phyloP scores from a whole-genome alignment of 1,140 invertebrate genomes.

The Nephotettix cincticeps region DNA sequence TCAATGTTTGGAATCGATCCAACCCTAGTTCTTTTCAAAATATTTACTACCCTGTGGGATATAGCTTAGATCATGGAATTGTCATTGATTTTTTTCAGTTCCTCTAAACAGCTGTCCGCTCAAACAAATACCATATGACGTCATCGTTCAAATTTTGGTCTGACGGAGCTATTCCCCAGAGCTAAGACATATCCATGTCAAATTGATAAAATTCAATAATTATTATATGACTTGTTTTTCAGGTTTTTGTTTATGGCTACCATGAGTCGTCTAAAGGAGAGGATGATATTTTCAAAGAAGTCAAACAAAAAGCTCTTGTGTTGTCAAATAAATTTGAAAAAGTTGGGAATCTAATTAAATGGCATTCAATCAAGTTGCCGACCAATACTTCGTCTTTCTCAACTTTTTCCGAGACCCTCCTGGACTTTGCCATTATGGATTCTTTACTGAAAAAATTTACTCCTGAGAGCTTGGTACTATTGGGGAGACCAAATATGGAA shows the following conservation, averaged over 20 bases:
- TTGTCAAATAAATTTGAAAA: slow-evolving; percentile 68
- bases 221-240: too few species aligned
- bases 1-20: too few species aligned
- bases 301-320: slow-evolving; percentile 62
- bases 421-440: slow-evolving; percentile 71
- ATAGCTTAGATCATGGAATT: too few species aligned
- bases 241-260: slow-evolving; percentile 61
- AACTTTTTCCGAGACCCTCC: slow-evolving; percentile 47
- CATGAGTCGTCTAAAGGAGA: slow-evolving; percentile 62
- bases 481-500: slow-evolving; percentile 63
- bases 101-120: too few species aligned
- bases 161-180: too few species aligned
- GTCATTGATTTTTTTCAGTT: too few species aligned
- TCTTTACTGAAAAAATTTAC: slow-evolving; percentile 67
- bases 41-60: too few species aligned
- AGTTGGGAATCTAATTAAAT: slow-evolving; percentile 66
- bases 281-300: slow-evolving; percentile 60
- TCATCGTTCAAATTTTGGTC: slow-evolving; percentile 40
- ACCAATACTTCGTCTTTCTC: slow-evolving; percentile 40
- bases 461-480: slow-evolving; percentile 65
- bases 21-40: too few species aligned
- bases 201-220: too few species aligned
- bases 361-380: slow-evolving; percentile 66
- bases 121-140: too few species aligned
- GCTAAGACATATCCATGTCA: too few species aligned